These are phyloP conservation scores for Chrysomela aeneicollis DNA, from an alignment of 2,888 invertebrate species.

Conservation along the genomic window DNA sequence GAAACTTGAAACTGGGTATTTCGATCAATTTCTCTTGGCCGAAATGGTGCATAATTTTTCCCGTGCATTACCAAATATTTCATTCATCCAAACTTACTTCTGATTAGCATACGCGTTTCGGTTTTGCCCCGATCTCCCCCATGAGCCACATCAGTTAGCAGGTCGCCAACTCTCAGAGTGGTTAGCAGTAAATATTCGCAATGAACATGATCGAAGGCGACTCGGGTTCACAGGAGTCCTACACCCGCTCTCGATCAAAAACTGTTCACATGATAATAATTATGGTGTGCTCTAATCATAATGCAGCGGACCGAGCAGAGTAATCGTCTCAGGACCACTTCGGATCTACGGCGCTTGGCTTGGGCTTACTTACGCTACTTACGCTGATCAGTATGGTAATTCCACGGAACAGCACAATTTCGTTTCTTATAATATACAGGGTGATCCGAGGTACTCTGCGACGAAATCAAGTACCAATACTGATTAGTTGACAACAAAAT, in stretches of 20 bases:
- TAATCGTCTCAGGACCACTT: neutral
- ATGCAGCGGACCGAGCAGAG: conserved; percentile 10
- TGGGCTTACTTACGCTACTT: no score
- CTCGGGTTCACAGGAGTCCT: conserved; percentile 44
- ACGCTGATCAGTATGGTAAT: conserved; percentile 35
- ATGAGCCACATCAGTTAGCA: conserved; percentile 8
- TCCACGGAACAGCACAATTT: conserved; percentile 14
- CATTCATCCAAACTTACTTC: no score
- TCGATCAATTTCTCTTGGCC: no score
- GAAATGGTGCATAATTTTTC: no score
- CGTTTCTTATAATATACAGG: neutral
- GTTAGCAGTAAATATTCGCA: conserved; percentile 45
- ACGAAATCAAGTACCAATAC: no score
- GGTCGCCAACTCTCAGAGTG: conserved; percentile 34
- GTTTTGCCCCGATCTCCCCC: no score
- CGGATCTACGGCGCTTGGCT: no score
- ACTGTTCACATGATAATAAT: conserved; percentile 50
- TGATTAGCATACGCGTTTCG: no score
- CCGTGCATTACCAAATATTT: no score
- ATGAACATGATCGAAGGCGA: conserved; percentile 42
- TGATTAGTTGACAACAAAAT: no score
- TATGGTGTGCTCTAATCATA: conserved; percentile 50
- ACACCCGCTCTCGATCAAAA: conserved; percentile 50
- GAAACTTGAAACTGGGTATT: no score
- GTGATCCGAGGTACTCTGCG: neutral